Conservation (phyloP, 2,797 vertebrate genomes). For the Cryptoprocta ferox region DNA sequence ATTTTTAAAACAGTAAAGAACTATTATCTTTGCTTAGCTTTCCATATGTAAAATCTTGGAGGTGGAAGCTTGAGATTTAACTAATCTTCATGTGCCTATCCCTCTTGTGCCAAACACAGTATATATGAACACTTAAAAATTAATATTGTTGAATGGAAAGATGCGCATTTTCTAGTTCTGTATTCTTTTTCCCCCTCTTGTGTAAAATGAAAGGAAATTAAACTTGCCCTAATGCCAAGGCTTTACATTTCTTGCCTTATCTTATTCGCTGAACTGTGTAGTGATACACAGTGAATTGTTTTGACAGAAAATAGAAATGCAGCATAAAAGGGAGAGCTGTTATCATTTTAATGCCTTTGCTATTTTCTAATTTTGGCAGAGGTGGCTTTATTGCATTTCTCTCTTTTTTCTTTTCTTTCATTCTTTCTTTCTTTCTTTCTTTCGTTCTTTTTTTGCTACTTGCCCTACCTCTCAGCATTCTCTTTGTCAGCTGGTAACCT, state of each 20-base stretch:
- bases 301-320: not conserved
- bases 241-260: not conserved
- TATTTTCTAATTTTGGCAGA: not conserved
- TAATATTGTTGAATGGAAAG: constrained; percentile 12
- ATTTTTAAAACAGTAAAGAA: constrained; percentile 50
- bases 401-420: not conserved
- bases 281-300: not conserved
- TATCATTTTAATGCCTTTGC: not conserved
- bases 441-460: not conserved
- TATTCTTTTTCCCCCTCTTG: not conserved
- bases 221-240: not conserved
- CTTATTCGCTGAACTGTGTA: not conserved
- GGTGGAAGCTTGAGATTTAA: constrained; percentile 51
- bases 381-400: not conserved
- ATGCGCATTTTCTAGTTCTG: not conserved
- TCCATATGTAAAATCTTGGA: constrained; percentile 26
- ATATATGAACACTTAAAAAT: constrained; percentile 18
- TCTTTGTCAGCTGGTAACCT: not conserved
- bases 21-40: constrained; percentile 29
- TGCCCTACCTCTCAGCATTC: constrained; percentile 35
- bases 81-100: not conserved
- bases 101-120: constrained; percentile 31
- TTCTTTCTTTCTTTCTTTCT: not conserved
- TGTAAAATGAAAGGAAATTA: constrained; percentile 53
- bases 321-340: not conserved